Conservation (phyloP, 2,113 vertebrate species). For the Toxotes jaculatrix region DNA sequence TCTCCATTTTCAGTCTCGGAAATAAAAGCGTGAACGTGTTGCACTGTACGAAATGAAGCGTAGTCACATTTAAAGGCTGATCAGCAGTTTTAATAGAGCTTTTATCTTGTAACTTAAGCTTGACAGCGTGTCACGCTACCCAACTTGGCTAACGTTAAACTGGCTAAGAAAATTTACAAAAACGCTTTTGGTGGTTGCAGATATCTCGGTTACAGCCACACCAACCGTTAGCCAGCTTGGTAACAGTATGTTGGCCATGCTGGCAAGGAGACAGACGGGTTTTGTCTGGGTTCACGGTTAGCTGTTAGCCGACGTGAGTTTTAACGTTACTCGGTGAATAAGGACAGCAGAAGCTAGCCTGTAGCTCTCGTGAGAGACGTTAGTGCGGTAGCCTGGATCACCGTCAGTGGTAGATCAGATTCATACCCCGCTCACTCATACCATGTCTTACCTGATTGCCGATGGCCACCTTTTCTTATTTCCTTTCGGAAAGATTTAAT, state of each 20-base stretch:
- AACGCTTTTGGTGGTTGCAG: background rate
- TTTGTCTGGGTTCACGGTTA: slow-evolving; percentile 56
- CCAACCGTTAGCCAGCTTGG: slow-evolving; percentile 16
- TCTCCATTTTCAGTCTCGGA: slow-evolving; percentile 24
- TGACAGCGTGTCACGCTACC: slow-evolving; percentile 56
- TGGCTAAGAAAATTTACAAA: background rate
- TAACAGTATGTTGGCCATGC: slow-evolving; percentile 52
- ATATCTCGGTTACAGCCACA: background rate
- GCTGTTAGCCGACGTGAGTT: slow-evolving; percentile 57
- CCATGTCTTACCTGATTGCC: slow-evolving; percentile 74
- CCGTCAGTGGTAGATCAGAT: slow-evolving; percentile 41
- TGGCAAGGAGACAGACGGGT: slow-evolving; percentile 48
- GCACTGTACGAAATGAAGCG: slow-evolving; percentile 15
- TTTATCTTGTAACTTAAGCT: slow-evolving; percentile 37
- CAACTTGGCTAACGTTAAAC: slow-evolving; percentile 38
- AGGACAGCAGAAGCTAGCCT: slow-evolving; percentile 44
- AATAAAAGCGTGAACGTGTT: slow-evolving; percentile 20
- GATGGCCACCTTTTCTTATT: slow-evolving; percentile 54
- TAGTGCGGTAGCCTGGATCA: slow-evolving; percentile 33
- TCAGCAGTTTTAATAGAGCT: slow-evolving; percentile 18
- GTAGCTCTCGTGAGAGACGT: slow-evolving; percentile 42
- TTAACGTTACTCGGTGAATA: slow-evolving; percentile 35
- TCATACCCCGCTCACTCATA: slow-evolving; percentile 45
- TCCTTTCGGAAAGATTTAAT: slow-evolving; percentile 19
- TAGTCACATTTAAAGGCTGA: background rate